Evolutionary conservation across 1,140 invertebrate genomes (phyloP).

Genomic region (honey bee (Apis mellifera)): DNA sequence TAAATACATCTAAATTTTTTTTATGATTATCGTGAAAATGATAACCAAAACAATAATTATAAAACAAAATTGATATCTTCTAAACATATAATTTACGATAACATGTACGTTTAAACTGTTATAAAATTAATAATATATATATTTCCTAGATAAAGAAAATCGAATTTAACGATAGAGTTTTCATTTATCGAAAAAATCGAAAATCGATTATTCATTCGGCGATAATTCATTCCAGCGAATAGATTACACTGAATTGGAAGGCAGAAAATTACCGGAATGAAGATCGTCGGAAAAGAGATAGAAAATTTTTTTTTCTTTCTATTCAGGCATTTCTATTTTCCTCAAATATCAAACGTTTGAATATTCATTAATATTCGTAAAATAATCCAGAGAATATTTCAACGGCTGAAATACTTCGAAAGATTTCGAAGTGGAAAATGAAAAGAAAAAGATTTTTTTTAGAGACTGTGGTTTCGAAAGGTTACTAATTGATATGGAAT

Average conservation of each 20-base stretch:
- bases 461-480: too few relatives aligned
- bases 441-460: background rate
- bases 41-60: background rate
- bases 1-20: too few relatives aligned
- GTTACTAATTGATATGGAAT: too few relatives aligned
- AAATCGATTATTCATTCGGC: background rate
- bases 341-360: background rate
- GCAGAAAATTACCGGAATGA: background rate
- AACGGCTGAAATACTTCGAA: background rate
- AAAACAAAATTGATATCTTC: too few relatives aligned
- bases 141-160: background rate
- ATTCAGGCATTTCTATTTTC: too few relatives aligned
- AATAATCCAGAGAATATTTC: slow-evolving; percentile 1
- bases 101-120: background rate
- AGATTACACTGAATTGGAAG: background rate
- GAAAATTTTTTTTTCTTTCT: background rate
- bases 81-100: background rate
- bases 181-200: background rate
- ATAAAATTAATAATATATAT: background rate
- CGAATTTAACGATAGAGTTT: background rate
- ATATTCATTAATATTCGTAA: slow-evolving; percentile 26
- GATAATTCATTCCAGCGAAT: background rate
- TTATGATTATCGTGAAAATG: too few relatives aligned
- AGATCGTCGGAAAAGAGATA: background rate
- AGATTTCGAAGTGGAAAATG: background rate